Conservation (phyloP, 2,113 vertebrate genomes). For the Pelodiscus sinensis region DNA sequence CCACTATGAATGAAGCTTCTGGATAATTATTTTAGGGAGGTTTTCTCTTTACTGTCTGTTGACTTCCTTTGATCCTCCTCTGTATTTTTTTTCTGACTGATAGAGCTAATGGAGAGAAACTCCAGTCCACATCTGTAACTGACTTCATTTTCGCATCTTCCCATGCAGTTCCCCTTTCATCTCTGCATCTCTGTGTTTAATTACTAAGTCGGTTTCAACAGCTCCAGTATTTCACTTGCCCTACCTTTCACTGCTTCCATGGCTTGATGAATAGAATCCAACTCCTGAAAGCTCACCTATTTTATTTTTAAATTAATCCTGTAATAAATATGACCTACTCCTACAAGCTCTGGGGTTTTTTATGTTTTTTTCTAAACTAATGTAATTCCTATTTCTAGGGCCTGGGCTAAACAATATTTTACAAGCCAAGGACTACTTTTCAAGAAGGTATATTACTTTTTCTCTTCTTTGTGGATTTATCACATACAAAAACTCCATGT, state of each 20-base stretch:
- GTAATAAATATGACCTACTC: neutral
- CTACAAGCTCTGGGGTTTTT: neutral
- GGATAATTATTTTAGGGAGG: constrained; percentile 14
- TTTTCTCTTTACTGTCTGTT: constrained; percentile 34
- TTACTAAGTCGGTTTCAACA: constrained; percentile 27
- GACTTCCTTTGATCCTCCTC: constrained; percentile 12
- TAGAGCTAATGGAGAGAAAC: constrained; percentile 17
- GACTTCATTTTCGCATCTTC: constrained; percentile 44
- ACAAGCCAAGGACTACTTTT: neutral
- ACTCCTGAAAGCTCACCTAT: constrained; percentile 4
- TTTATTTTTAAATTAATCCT: neutral
- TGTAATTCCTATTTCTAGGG: neutral
- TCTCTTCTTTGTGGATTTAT: neutral
- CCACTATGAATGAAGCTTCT: constrained; percentile 6
- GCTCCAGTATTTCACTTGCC: neutral
- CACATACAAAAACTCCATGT: neutral
- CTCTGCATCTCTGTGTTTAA: constrained; percentile 52
- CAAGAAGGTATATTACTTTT: neutral
- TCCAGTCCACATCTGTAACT: constrained; percentile 38
- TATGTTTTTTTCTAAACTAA: neutral
- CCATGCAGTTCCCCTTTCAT: constrained; percentile 47
- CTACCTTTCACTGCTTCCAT: neutral
- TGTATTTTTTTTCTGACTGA: constrained; percentile 24
- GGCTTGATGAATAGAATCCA: neutral
- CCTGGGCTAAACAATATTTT: neutral